phyloP scores from a whole-genome alignment of 2,797 vertebrate species.

The Semotilus atromaculatus region DNA sequence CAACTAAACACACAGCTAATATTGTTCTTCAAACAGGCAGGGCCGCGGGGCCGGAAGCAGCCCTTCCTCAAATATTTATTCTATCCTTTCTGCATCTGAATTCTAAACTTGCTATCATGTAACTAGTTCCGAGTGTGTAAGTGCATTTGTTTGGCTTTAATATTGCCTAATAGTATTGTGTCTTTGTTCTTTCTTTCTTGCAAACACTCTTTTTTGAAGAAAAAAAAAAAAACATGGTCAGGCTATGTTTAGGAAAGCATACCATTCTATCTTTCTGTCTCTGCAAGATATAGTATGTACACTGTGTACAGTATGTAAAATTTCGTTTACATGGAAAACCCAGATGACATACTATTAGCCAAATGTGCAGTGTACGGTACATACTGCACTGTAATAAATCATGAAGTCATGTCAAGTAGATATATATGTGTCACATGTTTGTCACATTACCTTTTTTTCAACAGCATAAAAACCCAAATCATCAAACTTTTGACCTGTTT shows the following conservation, averaged over 20 bases:
- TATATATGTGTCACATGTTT: neutral
- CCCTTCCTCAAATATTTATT: slow-evolving; percentile 50
- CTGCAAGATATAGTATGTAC: neutral
- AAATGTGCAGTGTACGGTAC: neutral
- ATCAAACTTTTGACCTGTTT: neutral
- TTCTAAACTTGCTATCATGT: neutral
- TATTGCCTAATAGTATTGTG: neutral
- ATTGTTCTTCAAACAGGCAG: slow-evolving; percentile 42
- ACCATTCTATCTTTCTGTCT: neutral
- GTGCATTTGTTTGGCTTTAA: slow-evolving; percentile 27
- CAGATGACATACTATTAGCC: neutral
- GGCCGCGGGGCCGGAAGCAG: slow-evolving; percentile 16
- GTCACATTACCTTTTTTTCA: neutral
- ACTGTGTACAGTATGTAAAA: neutral
- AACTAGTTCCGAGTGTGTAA: slow-evolving; percentile 25
- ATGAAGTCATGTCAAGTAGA: neutral
- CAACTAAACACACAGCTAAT: slow-evolving; percentile 40
- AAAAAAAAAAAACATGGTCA: neutral
- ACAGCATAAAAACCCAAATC: neutral
- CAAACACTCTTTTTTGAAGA: neutral
- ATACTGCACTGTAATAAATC: neutral
- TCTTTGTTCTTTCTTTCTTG: neutral
- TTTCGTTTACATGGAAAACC: neutral
- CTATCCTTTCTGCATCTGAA: slow-evolving; percentile 12
- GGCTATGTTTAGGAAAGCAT: neutral